Evolutionary conservation across 2,888 invertebrate species (phyloP).

Genomic region (Campoletis raptor): DNA sequence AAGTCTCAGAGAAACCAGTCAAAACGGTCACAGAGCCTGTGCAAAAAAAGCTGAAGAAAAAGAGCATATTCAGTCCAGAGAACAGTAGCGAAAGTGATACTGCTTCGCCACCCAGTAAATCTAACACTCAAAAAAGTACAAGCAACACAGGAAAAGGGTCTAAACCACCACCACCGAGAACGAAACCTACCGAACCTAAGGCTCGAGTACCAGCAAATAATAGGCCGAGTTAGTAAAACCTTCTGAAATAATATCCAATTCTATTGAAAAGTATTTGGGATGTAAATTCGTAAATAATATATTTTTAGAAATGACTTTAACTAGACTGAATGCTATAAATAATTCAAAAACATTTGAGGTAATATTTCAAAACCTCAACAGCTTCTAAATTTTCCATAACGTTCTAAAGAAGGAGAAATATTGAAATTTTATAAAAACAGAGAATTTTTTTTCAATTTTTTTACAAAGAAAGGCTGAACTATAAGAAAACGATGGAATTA

Average conservation of each 20-base stretch:
- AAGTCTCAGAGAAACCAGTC: slow-evolving; percentile 67
- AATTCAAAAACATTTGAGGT: neutral
- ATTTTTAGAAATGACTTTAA: neutral
- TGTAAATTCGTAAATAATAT: neutral
- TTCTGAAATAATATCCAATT: neutral
- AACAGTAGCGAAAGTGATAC: slow-evolving; percentile 89
- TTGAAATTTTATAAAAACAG: no score
- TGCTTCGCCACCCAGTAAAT: slow-evolving; percentile 83
- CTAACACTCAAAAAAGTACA: slow-evolving; percentile 83
- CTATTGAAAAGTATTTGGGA: neutral
- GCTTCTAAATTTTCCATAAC: neutral
- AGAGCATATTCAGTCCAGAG: slow-evolving; percentile 93
- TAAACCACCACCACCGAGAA: slow-evolving; percentile 80
- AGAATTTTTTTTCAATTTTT: no score
- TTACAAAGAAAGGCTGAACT: neutral
- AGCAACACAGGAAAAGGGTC: slow-evolving; percentile 79
- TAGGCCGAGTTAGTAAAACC: slow-evolving; percentile 80
- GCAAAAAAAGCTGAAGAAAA: slow-evolving; percentile 87
- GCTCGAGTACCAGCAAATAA: slow-evolving; percentile 85
- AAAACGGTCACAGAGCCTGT: slow-evolving; percentile 77
- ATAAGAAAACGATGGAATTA: neutral
- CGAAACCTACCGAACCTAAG: slow-evolving; percentile 82
- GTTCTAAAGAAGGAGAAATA: neutral
- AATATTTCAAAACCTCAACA: neutral
- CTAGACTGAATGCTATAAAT: neutral